Evolutionary conservation across 2,113 vertebrate genomes (phyloP).

Genomic region (Paedocypris sp.): DNA sequence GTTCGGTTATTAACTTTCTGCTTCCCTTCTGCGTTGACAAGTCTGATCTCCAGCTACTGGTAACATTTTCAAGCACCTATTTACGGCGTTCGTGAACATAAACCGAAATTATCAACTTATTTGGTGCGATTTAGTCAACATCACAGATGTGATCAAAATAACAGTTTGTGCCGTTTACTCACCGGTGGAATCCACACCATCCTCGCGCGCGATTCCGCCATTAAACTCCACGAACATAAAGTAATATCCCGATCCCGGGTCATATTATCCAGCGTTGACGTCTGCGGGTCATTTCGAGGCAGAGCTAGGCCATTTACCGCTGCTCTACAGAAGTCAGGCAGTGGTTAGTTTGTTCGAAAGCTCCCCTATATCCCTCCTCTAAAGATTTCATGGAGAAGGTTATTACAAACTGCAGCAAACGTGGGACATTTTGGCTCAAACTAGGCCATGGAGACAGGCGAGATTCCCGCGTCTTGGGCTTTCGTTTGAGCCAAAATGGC

Average conservation of each 20-base stretch:
- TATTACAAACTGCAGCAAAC: constrained; percentile 31
- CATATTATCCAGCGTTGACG: constrained; percentile 13
- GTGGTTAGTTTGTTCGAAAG: constrained; percentile 44
- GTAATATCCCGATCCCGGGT: constrained; percentile 40
- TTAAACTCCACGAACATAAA: constrained; percentile 29
- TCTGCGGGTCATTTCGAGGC: neutral
- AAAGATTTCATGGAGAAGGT: constrained; percentile 38
- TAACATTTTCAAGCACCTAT: too few species aligned
- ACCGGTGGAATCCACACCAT: constrained; percentile 59
- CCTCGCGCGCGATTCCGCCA: constrained; percentile 39
- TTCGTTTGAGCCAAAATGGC: constrained; percentile 47
- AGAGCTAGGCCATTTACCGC: constrained; percentile 18
- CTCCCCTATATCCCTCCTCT: constrained; percentile 47
- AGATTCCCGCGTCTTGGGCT: neutral
- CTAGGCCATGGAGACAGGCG: neutral
- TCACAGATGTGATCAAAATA: constrained; percentile 30
- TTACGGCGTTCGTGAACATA: too few species aligned
- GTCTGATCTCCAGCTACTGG: too few species aligned
- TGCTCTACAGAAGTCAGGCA: constrained; percentile 39
- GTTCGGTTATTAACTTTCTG: too few species aligned
- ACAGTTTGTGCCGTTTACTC: constrained; percentile 40
- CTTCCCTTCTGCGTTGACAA: too few species aligned
- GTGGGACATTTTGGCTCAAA: constrained; percentile 50
- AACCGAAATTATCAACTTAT: too few species aligned
- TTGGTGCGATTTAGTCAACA: too few species aligned